phyloP scores from a whole-genome alignment of 2,797 vertebrate species.

The Naso thynnoides region DNA sequence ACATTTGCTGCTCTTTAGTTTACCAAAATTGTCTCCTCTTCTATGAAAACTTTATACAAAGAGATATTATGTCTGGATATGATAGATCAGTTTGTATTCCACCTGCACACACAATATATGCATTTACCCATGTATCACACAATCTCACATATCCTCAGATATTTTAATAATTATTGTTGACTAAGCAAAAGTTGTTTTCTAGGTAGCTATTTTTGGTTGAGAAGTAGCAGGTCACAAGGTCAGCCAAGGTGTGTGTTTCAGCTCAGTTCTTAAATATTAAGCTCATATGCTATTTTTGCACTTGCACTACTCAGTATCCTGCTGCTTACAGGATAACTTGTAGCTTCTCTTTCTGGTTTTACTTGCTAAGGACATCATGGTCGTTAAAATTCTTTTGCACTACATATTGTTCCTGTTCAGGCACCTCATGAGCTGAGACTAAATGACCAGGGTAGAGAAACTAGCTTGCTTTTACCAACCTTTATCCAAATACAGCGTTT shows the following conservation, averaged over 20 bases:
- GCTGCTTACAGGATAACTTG: background rate
- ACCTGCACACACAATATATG: slow-evolving; percentile 25
- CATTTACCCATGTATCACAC: slow-evolving; percentile 11
- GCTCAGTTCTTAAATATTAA: slow-evolving; percentile 49
- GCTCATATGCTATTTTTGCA: slow-evolving; percentile 65
- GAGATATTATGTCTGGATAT: slow-evolving; percentile 27
- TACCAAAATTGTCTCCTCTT: background rate
- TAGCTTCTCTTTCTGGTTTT: slow-evolving; percentile 8
- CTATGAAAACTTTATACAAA: slow-evolving; percentile 13
- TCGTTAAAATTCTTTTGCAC: background rate
- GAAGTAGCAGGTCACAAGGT: slow-evolving; percentile 60
- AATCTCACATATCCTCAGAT: slow-evolving; percentile 12
- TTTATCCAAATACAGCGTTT: too few relatives aligned
- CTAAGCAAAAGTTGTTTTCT: slow-evolving; percentile 63
- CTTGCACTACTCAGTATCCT: slow-evolving; percentile 25
- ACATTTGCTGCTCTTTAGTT: background rate
- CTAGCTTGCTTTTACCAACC: background rate
- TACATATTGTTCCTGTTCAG: background rate
- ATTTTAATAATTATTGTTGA: slow-evolving; percentile 64
- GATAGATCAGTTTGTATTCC: slow-evolving; percentile 26
- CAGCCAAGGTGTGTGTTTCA: slow-evolving; percentile 76
- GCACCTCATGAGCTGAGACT: background rate
- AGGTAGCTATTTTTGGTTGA: slow-evolving; percentile 71
- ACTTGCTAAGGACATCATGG: slow-evolving; percentile 10
- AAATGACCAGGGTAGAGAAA: background rate